Percentiles rank a stretch among this genome's conserved stretches.
These are phyloP conservation scores for Aquatica leii DNA, from an alignment of 2,888 invertebrate species.

Conservation along the genomic window DNA sequence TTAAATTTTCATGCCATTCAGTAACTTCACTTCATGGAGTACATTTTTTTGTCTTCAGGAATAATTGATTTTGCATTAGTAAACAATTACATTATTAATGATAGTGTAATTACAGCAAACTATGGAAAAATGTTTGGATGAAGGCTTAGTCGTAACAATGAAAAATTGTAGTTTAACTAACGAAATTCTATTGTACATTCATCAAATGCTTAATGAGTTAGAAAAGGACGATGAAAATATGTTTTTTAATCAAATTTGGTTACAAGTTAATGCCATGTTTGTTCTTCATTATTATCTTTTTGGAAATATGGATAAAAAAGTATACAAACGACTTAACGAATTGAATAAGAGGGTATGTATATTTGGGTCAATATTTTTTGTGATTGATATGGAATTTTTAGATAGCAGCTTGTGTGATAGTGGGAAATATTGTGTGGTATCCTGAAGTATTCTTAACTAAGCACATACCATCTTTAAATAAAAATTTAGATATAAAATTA, in stretches of 20 bases:
- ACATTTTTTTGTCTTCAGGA: no score
- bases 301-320: slow-evolving; percentile 79
- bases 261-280: slow-evolving; percentile 73
- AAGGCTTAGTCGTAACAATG: slow-evolving; percentile 49
- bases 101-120: slow-evolving; percentile 47
- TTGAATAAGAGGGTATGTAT: slow-evolving; percentile 74
- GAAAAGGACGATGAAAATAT: slow-evolving; percentile 68
- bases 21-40: no score
- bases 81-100: no score
- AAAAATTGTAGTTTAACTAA: slow-evolving; percentile 62
- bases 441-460: slow-evolving; percentile 82
- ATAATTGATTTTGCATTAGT: no score
- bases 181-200: slow-evolving; percentile 74
- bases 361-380: slow-evolving; percentile 77
- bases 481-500: slow-evolving; percentile 62
- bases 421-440: slow-evolving; percentile 85
- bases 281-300: slow-evolving; percentile 76
- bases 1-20: no score
- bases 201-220: slow-evolving; percentile 68
- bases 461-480: slow-evolving; percentile 67
- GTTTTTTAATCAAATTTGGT: slow-evolving; percentile 67
- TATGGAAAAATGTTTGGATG: slow-evolving; percentile 54
- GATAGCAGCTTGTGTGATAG: slow-evolving; percentile 80
- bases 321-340: slow-evolving; percentile 77
- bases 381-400: slow-evolving; percentile 70